Percentiles rank a stretch among this genome's conserved stretches.
Evolutionary conservation across 2,797 vertebrate genomes (phyloP).

Genomic region (Ibycter americanus): DNA sequence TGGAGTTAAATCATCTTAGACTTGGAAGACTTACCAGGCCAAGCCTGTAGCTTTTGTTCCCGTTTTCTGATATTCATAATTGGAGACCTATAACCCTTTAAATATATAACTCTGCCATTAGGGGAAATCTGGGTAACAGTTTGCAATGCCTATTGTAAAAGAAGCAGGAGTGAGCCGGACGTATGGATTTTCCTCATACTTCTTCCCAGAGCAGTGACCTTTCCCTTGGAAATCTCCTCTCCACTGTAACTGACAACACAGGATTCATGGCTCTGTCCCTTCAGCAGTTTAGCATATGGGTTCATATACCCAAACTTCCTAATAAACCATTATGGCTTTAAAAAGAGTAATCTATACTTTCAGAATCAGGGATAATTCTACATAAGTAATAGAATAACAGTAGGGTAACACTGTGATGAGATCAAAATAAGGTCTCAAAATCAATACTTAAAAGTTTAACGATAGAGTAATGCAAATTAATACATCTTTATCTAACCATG

Average conservation of each 20-base stretch:
- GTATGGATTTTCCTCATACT: not conserved
- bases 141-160: not conserved
- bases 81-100: not conserved
- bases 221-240: not conserved
- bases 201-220: not conserved
- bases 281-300: not conserved
- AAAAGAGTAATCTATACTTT: not conserved
- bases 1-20: not conserved
- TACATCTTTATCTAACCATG: not conserved
- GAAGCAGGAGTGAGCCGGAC: not conserved
- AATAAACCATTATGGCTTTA: not conserved
- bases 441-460: not conserved
- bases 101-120: not conserved
- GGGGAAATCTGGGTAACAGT: not conserved
- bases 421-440: not conserved
- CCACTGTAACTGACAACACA: not conserved
- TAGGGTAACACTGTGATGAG: not conserved
- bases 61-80: not conserved
- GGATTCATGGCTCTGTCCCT: not conserved
- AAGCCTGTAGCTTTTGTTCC: not conserved
- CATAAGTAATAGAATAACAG: not conserved
- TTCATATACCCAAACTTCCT: not conserved
- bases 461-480: not conserved
- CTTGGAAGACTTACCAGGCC: not conserved
- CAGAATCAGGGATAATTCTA: not conserved